These are phyloP conservation scores for Drosophila falleni DNA, from an alignment of 2,888 invertebrate species.

Conservation along the genomic window DNA sequence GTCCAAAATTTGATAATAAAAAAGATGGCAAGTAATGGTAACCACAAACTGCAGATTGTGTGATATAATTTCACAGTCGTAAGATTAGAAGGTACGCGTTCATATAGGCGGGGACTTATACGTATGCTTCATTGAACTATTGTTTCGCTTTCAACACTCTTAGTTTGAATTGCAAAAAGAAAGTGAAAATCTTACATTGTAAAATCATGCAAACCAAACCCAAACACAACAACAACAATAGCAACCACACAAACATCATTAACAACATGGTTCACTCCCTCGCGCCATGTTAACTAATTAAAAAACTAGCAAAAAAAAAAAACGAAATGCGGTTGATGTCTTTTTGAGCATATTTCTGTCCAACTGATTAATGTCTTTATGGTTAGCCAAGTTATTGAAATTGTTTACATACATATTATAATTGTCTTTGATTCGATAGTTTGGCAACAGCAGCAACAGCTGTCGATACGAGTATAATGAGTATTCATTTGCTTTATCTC, in stretches of 20 bases:
- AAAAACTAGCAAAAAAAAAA: constrained; percentile 35
- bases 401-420: constrained; percentile 17
- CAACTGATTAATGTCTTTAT: constrained; percentile 52
- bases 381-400: constrained; percentile 23
- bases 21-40: constrained; percentile 1
- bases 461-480: constrained; percentile 35
- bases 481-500: constrained; percentile 26
- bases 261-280: constrained; percentile 39
- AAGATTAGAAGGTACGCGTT: not conserved
- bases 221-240: constrained; percentile 7
- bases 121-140: constrained; percentile 23
- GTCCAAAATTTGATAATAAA: constrained; percentile 2
- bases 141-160: constrained; percentile 45
- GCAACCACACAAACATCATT: constrained; percentile 22
- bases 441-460: constrained; percentile 18
- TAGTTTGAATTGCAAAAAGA: constrained; percentile 51
- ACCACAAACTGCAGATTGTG: not conserved
- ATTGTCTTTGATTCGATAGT: constrained; percentile 4
- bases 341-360: constrained; percentile 23
- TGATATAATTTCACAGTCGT: not conserved
- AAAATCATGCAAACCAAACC: constrained; percentile 16
- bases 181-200: constrained; percentile 34
- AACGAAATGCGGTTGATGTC: constrained; percentile 29
- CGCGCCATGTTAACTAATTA: constrained; percentile 56
- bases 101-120: not conserved